phyloP scores from a whole-genome alignment of 2,888 invertebrate genomes.

The Cheilosia vernalis region DNA sequence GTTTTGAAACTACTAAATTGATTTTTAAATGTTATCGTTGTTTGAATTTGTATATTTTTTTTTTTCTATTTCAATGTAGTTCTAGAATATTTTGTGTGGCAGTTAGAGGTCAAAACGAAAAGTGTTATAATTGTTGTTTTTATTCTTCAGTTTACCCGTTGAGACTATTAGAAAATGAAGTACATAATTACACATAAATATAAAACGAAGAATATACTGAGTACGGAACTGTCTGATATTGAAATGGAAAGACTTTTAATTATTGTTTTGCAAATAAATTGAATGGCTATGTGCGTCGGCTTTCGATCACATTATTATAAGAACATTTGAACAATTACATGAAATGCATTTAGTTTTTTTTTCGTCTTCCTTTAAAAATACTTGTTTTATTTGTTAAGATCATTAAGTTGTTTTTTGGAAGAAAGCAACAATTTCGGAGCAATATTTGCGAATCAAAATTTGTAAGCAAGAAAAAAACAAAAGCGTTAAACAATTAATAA shows the following conservation, averaged over 20 bases:
- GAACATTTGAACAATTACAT: constrained; percentile 38
- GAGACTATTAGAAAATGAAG: constrained; percentile 31
- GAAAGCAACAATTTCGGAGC: constrained; percentile 42
- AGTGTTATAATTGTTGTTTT: constrained; percentile 47
- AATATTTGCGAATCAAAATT: constrained; percentile 66
- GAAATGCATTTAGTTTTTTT: constrained; percentile 64
- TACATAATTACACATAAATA: constrained; percentile 21
- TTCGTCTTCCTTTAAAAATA: constrained; percentile 36
- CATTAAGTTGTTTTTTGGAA: constrained; percentile 39
- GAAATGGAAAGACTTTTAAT: constrained; percentile 34
- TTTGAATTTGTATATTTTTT: constrained; percentile 53
- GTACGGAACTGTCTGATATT: constrained; percentile 27
- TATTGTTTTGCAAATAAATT: constrained; percentile 55
- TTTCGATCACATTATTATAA: constrained; percentile 32
- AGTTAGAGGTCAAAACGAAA: constrained; percentile 51
- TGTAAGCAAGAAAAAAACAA: constrained; percentile 55
- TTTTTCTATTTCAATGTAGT: constrained; percentile 54
- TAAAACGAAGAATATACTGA: constrained; percentile 18
- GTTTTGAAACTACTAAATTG: constrained; percentile 50
- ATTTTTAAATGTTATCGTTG: constrained; percentile 58
- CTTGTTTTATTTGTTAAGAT: constrained; percentile 40
- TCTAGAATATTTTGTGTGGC: constrained; percentile 40
- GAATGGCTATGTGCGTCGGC: constrained; percentile 30
- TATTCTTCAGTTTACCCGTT: constrained; percentile 37
- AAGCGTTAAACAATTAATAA: constrained; percentile 38